Evolutionary conservation across 2,888 invertebrate species (phyloP), one percentile per base, ranked within the genome.

Genomic region (Diplazon laetatorius): DNA sequence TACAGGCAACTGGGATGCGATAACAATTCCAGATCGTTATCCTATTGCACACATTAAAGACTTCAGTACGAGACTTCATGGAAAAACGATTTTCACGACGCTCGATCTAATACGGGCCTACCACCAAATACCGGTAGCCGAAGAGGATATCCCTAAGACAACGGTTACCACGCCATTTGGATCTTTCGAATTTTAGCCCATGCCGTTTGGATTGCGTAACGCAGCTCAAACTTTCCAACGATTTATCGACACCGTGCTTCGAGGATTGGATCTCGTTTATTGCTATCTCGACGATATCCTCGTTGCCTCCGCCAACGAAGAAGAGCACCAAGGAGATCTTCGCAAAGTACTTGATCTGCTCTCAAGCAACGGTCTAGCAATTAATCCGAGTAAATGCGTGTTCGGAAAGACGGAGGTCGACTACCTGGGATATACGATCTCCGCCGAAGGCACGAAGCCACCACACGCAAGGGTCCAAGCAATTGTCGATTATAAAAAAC

Each of bases 131-230:
- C 88, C 86, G 0, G 83, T 89, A 0, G 76, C 71, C 0, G 72
- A 78, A 14, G 85, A 80, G 0, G 87, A 88, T 71, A 76, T 89
- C 6, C 73, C 20, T 0, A 89, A 89, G 50, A 87, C 88, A 0
- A 88, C 85, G 0, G 82, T 88, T 2, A 85, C 69, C 0, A 88
- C 87, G 9, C 87, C 87, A 0, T 87, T 88, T 63, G 86, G 87
- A 5, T 75, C 87, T 1, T 89, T 82, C 46, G 87, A 89, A 59
- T 86, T 83, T 42, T 46, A 76, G 0, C 46, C 57, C 5, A 88
- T 87, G 87, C 76, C 82, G 0, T 87, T 87, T 37, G 86, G 86
- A 1, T 74, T 87, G 0, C 65, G 83, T 0, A 89, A 87, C 50
- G 87, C 87, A 2, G 84, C 84, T 0, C 85, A 86, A 35, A 87